Base-by-base conservation (phyloP, 2,797 vertebrate species). In the Periophthalmus magnuspinnatus region DNA sequence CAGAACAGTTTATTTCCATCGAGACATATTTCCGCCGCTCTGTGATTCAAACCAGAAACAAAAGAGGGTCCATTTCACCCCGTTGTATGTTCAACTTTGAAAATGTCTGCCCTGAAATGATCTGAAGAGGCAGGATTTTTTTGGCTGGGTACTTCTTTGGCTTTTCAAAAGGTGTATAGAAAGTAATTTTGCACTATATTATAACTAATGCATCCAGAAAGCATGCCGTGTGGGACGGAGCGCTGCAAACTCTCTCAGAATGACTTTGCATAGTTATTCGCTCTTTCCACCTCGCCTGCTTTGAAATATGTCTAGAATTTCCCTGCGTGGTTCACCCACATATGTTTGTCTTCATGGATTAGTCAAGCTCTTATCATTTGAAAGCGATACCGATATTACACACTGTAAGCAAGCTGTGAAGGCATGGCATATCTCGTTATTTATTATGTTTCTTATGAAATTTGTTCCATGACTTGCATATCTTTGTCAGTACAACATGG, bases 31-130 rank as follows among this genome's bases (percentile, higher is more conserved):
- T 92, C 91, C 80, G 70, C 89, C 90, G 88, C 81, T 79, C 82
- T 90, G 89, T 92, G 90, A 94, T 93, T 93, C 82, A 84, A 93
- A 92, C 86, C 90, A 93, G 91, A 92, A 79, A 89, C 86, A 78
- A 90, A 85, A 58, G 55, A 76, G 72, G 28, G 65, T 78, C 61
- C 85, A 78, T 84, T 67, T 81, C 65, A 76, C 65, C 80, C 56
- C 72, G 68, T 78, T 32, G 5, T 67, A 21, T 70, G 47, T 79
- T 79, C 70, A 61, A 47, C 72, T 78, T 81, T 82, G 28, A 73
- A 74, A 78, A 72, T 72, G 67, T 80, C 70, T 85, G 85, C 89
- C 76, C 82, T 84, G 81, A 84, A 90, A 84, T 88, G 72, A 91
- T 89, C 84, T 88, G 78, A 74, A 78, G 59, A 17, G 36, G 50